Evolutionary conservation across 2,113 vertebrate species (phyloP).

Genomic region (Siniperca knerii): DNA sequence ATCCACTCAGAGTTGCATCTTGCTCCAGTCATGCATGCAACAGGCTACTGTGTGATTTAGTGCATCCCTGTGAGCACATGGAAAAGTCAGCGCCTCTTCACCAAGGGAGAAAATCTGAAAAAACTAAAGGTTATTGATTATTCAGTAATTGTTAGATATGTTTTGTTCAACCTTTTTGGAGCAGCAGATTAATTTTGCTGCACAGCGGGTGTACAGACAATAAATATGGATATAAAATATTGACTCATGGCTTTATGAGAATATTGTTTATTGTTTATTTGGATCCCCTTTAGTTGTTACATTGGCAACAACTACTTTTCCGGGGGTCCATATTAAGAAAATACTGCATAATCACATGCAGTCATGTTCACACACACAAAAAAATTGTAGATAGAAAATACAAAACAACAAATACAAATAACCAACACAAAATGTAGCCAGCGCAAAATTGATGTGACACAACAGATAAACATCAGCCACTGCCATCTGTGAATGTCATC

Average conservation of each 20-base stretch:
- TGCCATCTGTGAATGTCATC: too few species aligned
- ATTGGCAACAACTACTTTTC: not conserved
- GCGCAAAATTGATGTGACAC: too few species aligned
- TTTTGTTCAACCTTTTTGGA: not conserved
- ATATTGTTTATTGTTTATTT: constrained; percentile 1
- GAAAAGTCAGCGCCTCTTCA: constrained; percentile 25
- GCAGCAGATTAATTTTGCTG: not conserved
- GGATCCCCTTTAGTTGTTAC: not conserved
- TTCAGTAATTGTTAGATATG: constrained; percentile 1
- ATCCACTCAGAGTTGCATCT: constrained; percentile 32
- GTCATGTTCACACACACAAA: not conserved
- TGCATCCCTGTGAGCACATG: constrained; percentile 23
- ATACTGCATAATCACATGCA: not conserved
- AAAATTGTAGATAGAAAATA: not conserved
- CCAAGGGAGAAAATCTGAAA: not conserved
- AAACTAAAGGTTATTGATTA: constrained; percentile 8
- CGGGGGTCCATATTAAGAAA: not conserved
- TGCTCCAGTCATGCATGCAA: constrained; percentile 41
- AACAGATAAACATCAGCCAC: too few species aligned
- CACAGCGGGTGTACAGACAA: not conserved
- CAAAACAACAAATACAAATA: too few species aligned
- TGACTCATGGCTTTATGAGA: not conserved
- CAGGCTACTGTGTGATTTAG: constrained; percentile 30
- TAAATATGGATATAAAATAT: not conserved
- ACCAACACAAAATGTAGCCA: too few species aligned